Evolutionary conservation across 2,113 vertebrate genomes (phyloP), one percentile per base, ranked within the genome.

Genomic region (Melanerpes formicivorus): DNA sequence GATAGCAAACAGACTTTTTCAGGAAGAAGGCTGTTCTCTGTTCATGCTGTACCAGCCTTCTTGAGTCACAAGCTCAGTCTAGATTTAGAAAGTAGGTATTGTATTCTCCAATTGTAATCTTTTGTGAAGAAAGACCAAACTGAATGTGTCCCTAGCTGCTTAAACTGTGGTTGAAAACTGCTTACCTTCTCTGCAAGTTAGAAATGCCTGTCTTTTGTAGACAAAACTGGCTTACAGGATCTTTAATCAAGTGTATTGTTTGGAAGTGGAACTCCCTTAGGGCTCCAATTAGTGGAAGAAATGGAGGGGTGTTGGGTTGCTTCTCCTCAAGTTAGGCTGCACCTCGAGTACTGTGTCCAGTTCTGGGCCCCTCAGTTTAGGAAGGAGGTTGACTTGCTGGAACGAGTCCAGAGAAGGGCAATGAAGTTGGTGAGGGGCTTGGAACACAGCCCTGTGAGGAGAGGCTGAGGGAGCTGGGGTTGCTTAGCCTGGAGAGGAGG

Each of bases 1-100:
- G 80, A 56, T 59, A 81, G 71, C 66, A 77, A 76, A 76, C 2
- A 2, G 48, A 44, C 54, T 87, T 70, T 82, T 66, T 93, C 46
- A 66, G 71, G 81, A 84, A 66, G 80, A 60, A 71, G 42, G 11
- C 81, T 88, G 70, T 64, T 93, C 74, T 75, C 66, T 89, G 15
- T 75, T 90, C 59, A n/a, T 75, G 71, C 25, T 46, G 50, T 42
- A 32, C 23, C 74, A 84, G 67, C 52, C 58, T 55, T 69, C 56
- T 76, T 63, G 72, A 89, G 82, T 95, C 67, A 77, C n/a, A 65
- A 65, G 29, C 77, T 76, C 17, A 9, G 37, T 73, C 71, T 83
- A 40, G 81, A 62, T 84, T 91, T 85, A 83, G 37, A 58, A 92
- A 89, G 21, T 71, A 16, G 55, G n/a, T 37, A 56, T 89, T 92